A percentile compares a stretch with the other conserved stretches of the same genome.
phyloP scores from a whole-genome alignment of 2,797 vertebrate genomes.

The Megaceryle alcyon region DNA sequence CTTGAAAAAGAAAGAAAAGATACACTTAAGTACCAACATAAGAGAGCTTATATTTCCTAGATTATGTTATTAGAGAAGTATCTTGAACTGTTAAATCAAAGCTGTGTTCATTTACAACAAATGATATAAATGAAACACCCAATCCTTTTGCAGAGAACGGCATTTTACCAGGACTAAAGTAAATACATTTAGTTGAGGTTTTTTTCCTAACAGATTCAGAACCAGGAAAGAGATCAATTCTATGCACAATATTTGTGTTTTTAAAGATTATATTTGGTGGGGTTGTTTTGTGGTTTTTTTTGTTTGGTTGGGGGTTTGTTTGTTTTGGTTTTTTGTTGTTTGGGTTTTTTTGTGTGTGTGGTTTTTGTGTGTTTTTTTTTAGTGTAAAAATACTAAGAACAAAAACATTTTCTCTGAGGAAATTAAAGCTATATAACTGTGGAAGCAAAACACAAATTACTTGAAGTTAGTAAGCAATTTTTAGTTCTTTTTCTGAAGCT shows the following conservation, averaged over 20 bases:
- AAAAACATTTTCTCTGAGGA: background rate
- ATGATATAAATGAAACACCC: background rate
- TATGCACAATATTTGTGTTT: background rate
- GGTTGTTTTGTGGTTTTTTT: too few relatives aligned
- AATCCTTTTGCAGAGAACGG: background rate
- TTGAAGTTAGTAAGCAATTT: background rate
- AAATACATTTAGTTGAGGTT: background rate
- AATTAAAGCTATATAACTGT: background rate
- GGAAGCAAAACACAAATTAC: background rate
- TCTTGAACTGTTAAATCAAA: background rate
- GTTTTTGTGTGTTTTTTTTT: background rate
- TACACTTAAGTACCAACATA: background rate
- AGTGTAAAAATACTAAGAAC: background rate
- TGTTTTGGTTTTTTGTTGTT: too few relatives aligned
- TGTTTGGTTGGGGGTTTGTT: too few relatives aligned
- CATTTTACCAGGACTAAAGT: background rate
- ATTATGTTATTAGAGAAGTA: background rate
- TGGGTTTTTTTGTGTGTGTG: too few relatives aligned
- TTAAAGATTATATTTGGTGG: background rate
- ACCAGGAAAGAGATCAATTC: background rate
- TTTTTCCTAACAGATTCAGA: background rate
- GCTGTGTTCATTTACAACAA: background rate
- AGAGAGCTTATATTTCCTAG: background rate
- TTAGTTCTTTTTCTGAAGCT: constrained; percentile 1
- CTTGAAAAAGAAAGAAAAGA: constrained; percentile 8